These are phyloP conservation scores for Ochropleura plecta DNA, from an alignment of 2,888 invertebrate genomes.

Conservation along the genomic window DNA sequence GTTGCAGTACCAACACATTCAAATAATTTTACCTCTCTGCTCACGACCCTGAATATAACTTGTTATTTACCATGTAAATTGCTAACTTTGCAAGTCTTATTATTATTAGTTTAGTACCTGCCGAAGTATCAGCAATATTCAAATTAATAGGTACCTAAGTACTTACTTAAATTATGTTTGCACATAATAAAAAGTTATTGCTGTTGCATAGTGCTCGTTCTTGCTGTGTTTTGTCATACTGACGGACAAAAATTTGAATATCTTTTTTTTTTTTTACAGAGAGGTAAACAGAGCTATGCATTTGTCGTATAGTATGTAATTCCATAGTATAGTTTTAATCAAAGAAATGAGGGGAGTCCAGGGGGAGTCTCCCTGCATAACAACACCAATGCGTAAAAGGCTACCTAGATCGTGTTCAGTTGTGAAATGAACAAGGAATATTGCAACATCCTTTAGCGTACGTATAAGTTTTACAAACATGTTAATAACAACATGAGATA, in stretches of 20 bases:
- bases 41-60: constrained; percentile 31
- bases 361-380: background rate
- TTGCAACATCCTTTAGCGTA: background rate
- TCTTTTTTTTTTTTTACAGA: no score
- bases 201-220: background rate
- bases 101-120: background rate
- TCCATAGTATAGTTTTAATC: no score
- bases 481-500: constrained; percentile 20
- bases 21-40: constrained; percentile 17
- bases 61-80: constrained; percentile 2
- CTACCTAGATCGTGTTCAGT: background rate
- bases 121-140: background rate
- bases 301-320: no score
- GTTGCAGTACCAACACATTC: constrained; percentile 14
- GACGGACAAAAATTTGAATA: no score
- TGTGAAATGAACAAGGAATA: constrained; percentile 9
- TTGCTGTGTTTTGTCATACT: no score
- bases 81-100: constrained; percentile 2
- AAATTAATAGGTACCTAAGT: background rate
- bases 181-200: background rate
- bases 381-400: background rate
- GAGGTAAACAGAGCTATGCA: no score
- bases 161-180: background rate
- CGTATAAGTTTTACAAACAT: background rate
- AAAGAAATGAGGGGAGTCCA: background rate